A percentile compares a stretch with the other conserved stretches of the same genome.
Conservation (phyloP, 2,113 vertebrate species). For the Microtus pennsylvanicus region DNA sequence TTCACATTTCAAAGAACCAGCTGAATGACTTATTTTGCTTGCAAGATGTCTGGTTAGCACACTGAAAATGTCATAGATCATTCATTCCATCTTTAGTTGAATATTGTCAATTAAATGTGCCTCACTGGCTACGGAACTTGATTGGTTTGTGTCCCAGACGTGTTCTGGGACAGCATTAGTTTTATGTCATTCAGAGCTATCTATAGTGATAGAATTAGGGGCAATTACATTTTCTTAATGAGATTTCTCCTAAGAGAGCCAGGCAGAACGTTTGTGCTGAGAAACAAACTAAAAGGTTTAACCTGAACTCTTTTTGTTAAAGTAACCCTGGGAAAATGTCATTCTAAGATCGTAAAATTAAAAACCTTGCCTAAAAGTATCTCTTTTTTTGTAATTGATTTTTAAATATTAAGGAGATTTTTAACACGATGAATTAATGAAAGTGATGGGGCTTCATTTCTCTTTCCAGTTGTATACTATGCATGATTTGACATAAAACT, state of each 20-base stretch:
- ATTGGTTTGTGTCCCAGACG: conserved; percentile 58
- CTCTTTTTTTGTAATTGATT: neutral
- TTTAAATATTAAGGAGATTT: neutral
- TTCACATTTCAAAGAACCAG: neutral
- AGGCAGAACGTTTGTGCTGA: conserved; percentile 14
- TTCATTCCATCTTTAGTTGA: conserved; percentile 55
- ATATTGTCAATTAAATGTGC: conserved; percentile 72
- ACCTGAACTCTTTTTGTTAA: neutral
- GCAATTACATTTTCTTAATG: conserved; percentile 82
- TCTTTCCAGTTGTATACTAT: neutral
- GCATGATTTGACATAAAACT: neutral
- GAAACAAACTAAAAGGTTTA: conserved; percentile 14
- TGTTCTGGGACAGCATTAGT: conserved; percentile 68
- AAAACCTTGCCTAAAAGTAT: neutral
- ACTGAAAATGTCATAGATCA: conserved; percentile 60
- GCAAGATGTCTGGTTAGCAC: neutral
- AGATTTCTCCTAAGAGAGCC: conserved; percentile 74
- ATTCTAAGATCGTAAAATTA: conserved; percentile 51
- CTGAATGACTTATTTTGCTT: neutral
- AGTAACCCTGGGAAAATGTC: neutral
- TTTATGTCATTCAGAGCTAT: conserved; percentile 68
- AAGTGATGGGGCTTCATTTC: neutral
- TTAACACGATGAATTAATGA: neutral
- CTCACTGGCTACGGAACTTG: conserved; percentile 5
- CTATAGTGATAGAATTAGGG: conserved; percentile 76